Evolutionary conservation across 2,113 vertebrate species (phyloP), one percentile per base, ranked within the genome.

Genomic region (Seriola dumerili): DNA sequence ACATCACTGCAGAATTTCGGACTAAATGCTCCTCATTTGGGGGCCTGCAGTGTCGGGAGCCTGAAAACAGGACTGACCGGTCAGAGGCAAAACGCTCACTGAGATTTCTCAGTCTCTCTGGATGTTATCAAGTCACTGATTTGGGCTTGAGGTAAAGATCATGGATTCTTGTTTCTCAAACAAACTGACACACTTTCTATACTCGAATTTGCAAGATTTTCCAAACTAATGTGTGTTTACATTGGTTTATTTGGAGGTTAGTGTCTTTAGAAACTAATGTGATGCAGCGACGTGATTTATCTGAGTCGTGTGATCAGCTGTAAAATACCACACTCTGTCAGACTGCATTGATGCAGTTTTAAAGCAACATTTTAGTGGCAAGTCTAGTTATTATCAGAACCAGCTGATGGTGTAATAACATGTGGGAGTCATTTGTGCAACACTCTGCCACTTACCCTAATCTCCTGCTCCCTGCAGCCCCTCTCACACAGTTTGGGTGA

Each of bases 111-210:
- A 99, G 98, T 87, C 95, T 99, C 70, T 99, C 98, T 50, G 98
- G 98, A 89, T 99, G 98, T 93, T 98, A 96, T 81, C 97, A 97
- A 94, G 94, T 99, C 94, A 99, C 98, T 88, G 98, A 99, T 83
- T 93, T 94, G 80, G 97, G 97, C 85, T 95, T 99, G 90, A 98
- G 98, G 98, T 99, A 94, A 93, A 72, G 11, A 69, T 36, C 34
- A 55, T 12, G 0, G 9, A 38, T 63, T 57, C 2, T 5, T 77
- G 10, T 70, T 46, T 36, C 77, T 59, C 19, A 57, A 29, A 29
- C 29, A 29, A 29, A 29, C 29, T 29, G 29, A 29, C 29, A 29
- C 29, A 29, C 29, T 29, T 29, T 29, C 29, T 29, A 29, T 29
- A 29, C 29, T 29, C 29, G 34, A 61, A 70, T 29, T 32, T n/a